phyloP scores from a whole-genome alignment of 2,797 vertebrate genomes.

The Macropodus opercularis region DNA sequence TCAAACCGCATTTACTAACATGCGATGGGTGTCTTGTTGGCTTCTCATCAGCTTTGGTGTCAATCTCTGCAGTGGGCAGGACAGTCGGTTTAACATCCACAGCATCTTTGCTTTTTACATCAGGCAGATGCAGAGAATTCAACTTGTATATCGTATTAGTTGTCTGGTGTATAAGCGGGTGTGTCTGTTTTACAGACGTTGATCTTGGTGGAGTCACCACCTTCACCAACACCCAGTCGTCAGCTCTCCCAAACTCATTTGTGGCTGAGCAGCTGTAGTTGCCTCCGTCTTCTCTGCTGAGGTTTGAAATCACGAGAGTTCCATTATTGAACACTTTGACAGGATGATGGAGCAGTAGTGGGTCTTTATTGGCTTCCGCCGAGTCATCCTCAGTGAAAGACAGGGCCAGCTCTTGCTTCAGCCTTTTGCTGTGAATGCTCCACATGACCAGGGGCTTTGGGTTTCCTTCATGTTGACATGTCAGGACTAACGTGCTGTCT shows the following conservation, averaged over 20 bases:
- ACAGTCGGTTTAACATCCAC: slow-evolving; percentile 47
- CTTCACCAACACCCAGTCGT: slow-evolving; percentile 79
- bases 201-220: slow-evolving; percentile 77
- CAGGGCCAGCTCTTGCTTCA: slow-evolving; percentile 76
- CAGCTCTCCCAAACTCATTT: slow-evolving; percentile 88
- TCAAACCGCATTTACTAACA: slow-evolving; percentile 83
- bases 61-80: slow-evolving; percentile 44
- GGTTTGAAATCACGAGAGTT: slow-evolving; percentile 84
- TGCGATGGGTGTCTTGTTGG: slow-evolving; percentile 26
- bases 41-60: slow-evolving; percentile 27
- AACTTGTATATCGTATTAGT: slow-evolving; percentile 19
- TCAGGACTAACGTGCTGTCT: slow-evolving; percentile 80
- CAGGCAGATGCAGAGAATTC: slow-evolving; percentile 6
- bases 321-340: slow-evolving; percentile 88
- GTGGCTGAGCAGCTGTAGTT: slow-evolving; percentile 89
- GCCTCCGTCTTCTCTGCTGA: slow-evolving; percentile 87
- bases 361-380: slow-evolving; percentile 45
- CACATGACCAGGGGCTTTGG: slow-evolving; percentile 86
- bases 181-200: slow-evolving; percentile 38
- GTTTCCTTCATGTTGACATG: slow-evolving; percentile 84
- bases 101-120: slow-evolving; percentile 28
- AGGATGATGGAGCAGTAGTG: slow-evolving; percentile 58
- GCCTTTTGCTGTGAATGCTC: slow-evolving; percentile 83
- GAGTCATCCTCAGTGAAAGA: slow-evolving; percentile 68
- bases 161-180: slow-evolving; percentile 38